phyloP scores from a whole-genome alignment of 2,113 vertebrate genomes.

The Lycocorax pyrrhopterus region DNA sequence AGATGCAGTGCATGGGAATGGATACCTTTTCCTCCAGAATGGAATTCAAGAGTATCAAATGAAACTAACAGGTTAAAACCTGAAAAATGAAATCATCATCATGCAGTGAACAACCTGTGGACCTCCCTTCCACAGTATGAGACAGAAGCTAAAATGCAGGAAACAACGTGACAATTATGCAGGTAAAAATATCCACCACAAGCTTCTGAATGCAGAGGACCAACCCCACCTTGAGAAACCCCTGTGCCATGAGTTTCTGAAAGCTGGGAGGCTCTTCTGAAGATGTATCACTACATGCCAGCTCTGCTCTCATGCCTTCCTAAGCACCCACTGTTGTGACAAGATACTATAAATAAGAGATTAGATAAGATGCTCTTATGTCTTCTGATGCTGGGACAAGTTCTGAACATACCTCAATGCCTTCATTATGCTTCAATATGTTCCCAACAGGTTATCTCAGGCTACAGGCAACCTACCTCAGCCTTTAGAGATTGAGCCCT shows the following conservation, averaged over 20 bases:
- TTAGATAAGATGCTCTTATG: fast-evolving
- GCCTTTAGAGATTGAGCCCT: background rate
- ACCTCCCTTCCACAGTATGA: background rate
- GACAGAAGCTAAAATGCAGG: background rate
- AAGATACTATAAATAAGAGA: background rate
- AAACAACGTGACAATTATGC: background rate
- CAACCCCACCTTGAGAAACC: background rate
- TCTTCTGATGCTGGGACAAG: background rate
- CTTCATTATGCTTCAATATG: background rate
- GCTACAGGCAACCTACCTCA: background rate
- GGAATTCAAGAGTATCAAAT: background rate
- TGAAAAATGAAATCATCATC: background rate
- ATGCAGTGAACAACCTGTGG: background rate
- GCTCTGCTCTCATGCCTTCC: background rate
- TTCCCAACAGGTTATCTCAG: background rate
- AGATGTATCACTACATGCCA: background rate
- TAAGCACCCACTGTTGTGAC: background rate
- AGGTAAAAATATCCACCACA: background rate
- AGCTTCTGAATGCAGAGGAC: background rate
- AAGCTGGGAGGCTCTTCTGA: background rate
- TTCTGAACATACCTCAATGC: background rate
- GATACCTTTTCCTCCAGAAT: background rate
- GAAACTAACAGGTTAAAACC: background rate
- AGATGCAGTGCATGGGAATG: background rate
- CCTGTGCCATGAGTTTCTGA: background rate